A percentile compares a stretch with the other conserved stretches of the same genome.
These are phyloP conservation scores for Zelleria hepariella DNA, from an alignment of 2,888 invertebrate genomes.

Conservation along the genomic window DNA sequence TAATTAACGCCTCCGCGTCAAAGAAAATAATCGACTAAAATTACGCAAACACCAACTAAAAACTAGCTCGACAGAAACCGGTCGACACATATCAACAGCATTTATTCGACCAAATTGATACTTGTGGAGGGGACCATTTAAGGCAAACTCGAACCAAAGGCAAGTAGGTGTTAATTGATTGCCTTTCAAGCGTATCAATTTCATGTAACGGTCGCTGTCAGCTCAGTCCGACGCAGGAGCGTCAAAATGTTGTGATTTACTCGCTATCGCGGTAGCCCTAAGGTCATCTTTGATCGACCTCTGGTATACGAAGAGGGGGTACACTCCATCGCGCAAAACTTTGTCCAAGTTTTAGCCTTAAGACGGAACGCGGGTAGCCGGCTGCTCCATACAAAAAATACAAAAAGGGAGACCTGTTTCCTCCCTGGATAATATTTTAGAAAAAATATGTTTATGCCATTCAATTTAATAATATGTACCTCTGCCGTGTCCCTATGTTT, in stretches of 20 bases:
- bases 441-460: no score
- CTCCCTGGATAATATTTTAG: no score
- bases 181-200: slow-evolving; percentile 18
- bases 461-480: no score
- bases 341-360: no score
- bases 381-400: no score
- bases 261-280: slow-evolving; percentile 27
- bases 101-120: slow-evolving; percentile 14
- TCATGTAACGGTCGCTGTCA: slow-evolving; percentile 1
- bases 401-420: no score
- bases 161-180: slow-evolving; percentile 44
- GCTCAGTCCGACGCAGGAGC: slow-evolving; percentile 23
- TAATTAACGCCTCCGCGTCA: no score
- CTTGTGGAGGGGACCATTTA: slow-evolving; percentile 12
- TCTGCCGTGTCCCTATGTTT: no score
- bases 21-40: no score
- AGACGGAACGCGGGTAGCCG: no score
- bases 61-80: slow-evolving; percentile 14
- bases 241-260: slow-evolving; percentile 52
- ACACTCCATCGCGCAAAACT: background rate
- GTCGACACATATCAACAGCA: slow-evolving; percentile 14
- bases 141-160: slow-evolving; percentile 10
- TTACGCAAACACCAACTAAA: slow-evolving; percentile 1
- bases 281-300: slow-evolving; percentile 32
- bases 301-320: background rate